Percentiles rank a stretch among this genome's conserved stretches.
phyloP scores from a whole-genome alignment of 2,888 invertebrate species.

The Octodonta nipae region DNA sequence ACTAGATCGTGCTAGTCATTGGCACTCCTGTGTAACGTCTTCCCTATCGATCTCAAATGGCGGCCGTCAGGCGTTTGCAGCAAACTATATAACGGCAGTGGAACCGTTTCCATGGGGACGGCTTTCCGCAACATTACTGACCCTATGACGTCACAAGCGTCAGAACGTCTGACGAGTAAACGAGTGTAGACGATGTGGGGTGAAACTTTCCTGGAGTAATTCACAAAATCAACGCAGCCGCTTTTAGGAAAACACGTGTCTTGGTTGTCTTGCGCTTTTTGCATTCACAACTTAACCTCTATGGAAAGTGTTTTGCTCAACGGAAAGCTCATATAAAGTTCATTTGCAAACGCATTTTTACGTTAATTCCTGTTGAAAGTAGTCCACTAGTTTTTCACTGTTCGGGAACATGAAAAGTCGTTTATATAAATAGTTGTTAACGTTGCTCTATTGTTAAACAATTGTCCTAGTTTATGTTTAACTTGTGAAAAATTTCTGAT shows the following conservation, averaged over 20 bases:
- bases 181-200: background rate
- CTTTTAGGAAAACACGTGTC: conserved; percentile 11
- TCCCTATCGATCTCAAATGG: conserved; percentile 19
- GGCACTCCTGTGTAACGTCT: conserved; percentile 12
- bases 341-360: too few relatives aligned
- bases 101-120: conserved; percentile 29
- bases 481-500: too few relatives aligned
- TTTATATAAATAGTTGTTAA: too few relatives aligned
- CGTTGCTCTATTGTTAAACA: too few relatives aligned
- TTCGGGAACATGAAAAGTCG: too few relatives aligned
- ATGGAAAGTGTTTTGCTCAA: too few relatives aligned
- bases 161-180: conserved; percentile 42
- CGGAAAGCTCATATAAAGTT: too few relatives aligned
- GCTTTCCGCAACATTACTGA: conserved; percentile 35
- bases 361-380: too few relatives aligned
- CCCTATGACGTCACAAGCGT: conserved; percentile 32
- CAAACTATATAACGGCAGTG: conserved; percentile 23
- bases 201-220: conserved; percentile 17
- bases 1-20: conserved; percentile 11
- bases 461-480: too few relatives aligned
- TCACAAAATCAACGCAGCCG: conserved; percentile 20
- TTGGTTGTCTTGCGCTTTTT: conserved; percentile 8
- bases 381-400: too few relatives aligned
- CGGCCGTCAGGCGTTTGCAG: conserved; percentile 19
- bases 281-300: conserved; percentile 12